Percentiles rank a stretch among this genome's conserved stretches.
Conservation (phyloP, 2,797 vertebrate genomes). For the Characodon lateralis region DNA sequence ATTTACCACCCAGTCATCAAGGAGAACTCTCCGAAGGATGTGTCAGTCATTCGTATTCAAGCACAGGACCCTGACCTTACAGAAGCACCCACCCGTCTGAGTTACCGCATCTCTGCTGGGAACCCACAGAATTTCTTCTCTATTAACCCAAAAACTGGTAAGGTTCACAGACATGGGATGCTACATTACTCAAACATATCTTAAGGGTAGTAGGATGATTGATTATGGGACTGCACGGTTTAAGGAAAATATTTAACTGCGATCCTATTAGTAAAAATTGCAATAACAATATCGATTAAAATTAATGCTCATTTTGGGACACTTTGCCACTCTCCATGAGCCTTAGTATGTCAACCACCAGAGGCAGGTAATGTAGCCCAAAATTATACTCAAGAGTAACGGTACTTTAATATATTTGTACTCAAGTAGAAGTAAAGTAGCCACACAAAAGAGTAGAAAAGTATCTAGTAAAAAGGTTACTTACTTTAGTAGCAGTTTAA, state of each 20-base stretch:
- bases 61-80: constrained; percentile 93
- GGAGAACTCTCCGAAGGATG: constrained; percentile 96
- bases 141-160: constrained; percentile 94
- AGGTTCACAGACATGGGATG: constrained; percentile 38
- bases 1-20: constrained; percentile 91
- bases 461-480: neutral
- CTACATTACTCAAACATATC: neutral
- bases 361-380: neutral
- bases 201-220: neutral
- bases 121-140: constrained; percentile 98
- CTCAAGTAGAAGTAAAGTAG: neutral
- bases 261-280: neutral
- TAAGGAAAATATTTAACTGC: neutral
- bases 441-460: neutral
- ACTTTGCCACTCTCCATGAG: neutral
- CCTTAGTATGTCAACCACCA: neutral
- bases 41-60: constrained; percentile 93
- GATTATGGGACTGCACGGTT: neutral
- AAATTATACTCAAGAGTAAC: neutral
- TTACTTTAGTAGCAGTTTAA: neutral
- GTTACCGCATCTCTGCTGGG: constrained; percentile 93
- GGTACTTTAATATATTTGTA: neutral
- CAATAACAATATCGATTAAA: neutral
- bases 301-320: neutral
- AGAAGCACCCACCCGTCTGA: constrained; percentile 83